phyloP scores from a whole-genome alignment of 1,140 invertebrate genomes.

The Frieseomelitta varia region DNA sequence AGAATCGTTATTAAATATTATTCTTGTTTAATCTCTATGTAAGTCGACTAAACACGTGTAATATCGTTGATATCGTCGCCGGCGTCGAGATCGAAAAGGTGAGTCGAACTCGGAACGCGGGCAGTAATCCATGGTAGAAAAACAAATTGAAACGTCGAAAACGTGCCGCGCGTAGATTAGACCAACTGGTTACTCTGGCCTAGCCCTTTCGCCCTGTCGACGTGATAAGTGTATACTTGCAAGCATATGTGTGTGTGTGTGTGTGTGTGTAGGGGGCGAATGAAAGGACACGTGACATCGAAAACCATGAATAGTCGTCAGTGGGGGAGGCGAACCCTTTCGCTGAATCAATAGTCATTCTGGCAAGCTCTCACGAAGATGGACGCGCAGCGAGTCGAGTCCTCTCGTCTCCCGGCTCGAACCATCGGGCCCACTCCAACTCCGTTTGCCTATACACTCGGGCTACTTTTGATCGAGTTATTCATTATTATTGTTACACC shows the following conservation, averaged over 20 bases:
- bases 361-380: conserved; percentile 53
- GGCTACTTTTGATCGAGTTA: conserved; percentile 48
- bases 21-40: too few species aligned
- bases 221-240: background rate
- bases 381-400: conserved; percentile 15
- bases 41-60: too few species aligned
- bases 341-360: conserved; percentile 68
- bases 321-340: conserved; percentile 59
- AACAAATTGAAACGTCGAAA: conserved; percentile 68
- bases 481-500: conserved; percentile 50
- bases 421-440: conserved; percentile 19
- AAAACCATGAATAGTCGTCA: conserved; percentile 65
- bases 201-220: background rate
- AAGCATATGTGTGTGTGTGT: background rate
- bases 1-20: too few species aligned
- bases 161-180: conserved; percentile 68
- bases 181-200: conserved; percentile 62
- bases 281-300: conserved; percentile 68
- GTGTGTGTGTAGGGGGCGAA: conserved; percentile 13
- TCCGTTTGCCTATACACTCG: conserved; percentile 43
- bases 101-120: conserved; percentile 6
- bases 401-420: conserved; percentile 3
- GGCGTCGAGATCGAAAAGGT: conserved; percentile 42
- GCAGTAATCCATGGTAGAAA: conserved; percentile 55
- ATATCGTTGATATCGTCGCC: background rate